Evolutionary conservation across 2,797 vertebrate genomes (phyloP), one percentile per base, ranked within the genome.

Genomic region (Peromyscus nudipes): DNA sequence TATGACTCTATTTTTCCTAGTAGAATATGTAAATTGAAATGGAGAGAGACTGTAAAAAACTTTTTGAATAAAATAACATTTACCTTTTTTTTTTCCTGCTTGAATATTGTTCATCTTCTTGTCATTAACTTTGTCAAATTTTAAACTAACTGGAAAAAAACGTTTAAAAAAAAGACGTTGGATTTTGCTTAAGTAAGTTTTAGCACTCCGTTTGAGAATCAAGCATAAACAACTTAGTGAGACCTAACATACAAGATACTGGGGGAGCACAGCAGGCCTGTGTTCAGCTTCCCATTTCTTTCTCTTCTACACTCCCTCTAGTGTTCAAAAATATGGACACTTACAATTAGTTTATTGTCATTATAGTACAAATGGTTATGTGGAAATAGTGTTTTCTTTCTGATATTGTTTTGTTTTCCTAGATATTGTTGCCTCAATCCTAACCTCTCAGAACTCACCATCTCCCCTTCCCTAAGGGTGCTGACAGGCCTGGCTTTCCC

Each of bases 261-360:
- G 3, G 93, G 62, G 13, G 89, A 31, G n/a, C 60, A n/a, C 23
- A 37, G 65, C 62, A 23, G 49, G 6, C 43, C 69, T 60, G 1
- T 71, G 9, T 77, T 91, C 81, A 40, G 14, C 85, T 81, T 65
- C 57, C 73, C 80, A 52, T 3, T 67, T 82, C 7, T 52, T 75
- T 43, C 89, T 96, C 88, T 95, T 95, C 64, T 73, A 3, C 82
- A 75, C 95, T 97, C 97, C 95, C 96, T 92, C 97, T 97, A 97
- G 97, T 97, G 97, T 98, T 95, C 60, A 96, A 87, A 96, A 85
- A 62, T 91, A 90, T 92, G 60, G 81, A 14, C 90, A 57, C 40
- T 84, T 91, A 83, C 8, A 88, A 82, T 85, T 81, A 91, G 34
- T 34, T 21, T 43, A 6, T 65, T 89, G n/a, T 83, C 76, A 46